A percentile compares a stretch with the other conserved stretches of the same genome.
phyloP scores from a whole-genome alignment of 1,140 invertebrate species.

The Apis cerana region DNA sequence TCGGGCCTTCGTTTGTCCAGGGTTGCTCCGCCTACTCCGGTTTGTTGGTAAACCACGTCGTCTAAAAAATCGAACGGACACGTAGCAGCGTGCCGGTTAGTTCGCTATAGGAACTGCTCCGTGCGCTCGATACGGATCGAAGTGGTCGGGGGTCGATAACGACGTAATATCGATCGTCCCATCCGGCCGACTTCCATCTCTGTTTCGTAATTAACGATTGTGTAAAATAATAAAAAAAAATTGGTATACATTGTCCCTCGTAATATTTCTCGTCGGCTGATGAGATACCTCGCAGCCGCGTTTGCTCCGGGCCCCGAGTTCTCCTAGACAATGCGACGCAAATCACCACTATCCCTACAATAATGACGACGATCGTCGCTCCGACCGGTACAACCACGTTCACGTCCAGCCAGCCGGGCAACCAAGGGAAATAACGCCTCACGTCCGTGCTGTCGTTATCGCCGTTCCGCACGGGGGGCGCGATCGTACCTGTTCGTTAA shows the following conservation, averaged over 20 bases:
- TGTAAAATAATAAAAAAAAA: constrained; percentile 69
- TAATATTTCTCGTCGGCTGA: constrained; percentile 81
- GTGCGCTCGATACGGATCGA: constrained; percentile 45
- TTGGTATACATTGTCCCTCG: constrained; percentile 80
- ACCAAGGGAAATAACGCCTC: constrained; percentile 87
- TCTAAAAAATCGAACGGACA: constrained; percentile 81
- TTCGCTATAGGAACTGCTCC: neutral
- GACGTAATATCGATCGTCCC: too few species aligned
- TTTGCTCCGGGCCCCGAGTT: constrained; percentile 87
- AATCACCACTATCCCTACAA: constrained; percentile 93
- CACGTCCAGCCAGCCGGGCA: constrained; percentile 92
- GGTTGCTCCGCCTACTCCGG: constrained; percentile 88
- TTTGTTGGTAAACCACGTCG: constrained; percentile 94
- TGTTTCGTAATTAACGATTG: constrained; percentile 26
- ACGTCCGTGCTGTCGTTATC: constrained; percentile 82
- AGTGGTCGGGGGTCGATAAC: constrained; percentile 32
- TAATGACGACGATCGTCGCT: constrained; percentile 92
- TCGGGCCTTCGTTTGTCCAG: constrained; percentile 92
- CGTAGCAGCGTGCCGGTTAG: too few species aligned
- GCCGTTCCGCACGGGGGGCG: constrained; percentile 86
- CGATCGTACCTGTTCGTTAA: constrained; percentile 86
- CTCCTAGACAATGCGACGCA: constrained; percentile 91
- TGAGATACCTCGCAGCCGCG: constrained; percentile 89
- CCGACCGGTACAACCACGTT: constrained; percentile 92
- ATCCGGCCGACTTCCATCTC: neutral